Evolutionary conservation across 2,888 invertebrate species (phyloP).

Genomic region (Watsonalla cultraria): DNA sequence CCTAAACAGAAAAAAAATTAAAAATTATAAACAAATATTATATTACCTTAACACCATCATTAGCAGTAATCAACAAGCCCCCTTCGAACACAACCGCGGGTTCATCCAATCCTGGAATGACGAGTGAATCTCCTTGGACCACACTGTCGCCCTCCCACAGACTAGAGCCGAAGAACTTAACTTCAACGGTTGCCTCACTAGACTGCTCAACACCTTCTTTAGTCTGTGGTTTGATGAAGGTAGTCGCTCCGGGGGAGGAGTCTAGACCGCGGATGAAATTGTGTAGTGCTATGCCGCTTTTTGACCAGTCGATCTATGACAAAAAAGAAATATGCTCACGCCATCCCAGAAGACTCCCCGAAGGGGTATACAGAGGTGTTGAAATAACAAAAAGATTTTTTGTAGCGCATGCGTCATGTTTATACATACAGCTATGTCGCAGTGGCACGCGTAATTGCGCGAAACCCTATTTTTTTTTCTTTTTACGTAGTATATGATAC

Average conservation of each 20-base stretch:
- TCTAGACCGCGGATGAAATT: conserved; percentile 96
- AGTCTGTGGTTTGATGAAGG: conserved; percentile 62
- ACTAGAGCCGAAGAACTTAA: conserved; percentile 87
- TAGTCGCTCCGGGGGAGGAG: conserved; percentile 95
- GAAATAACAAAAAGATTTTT: too few species aligned
- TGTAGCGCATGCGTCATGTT: too few species aligned
- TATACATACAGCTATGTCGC: too few species aligned
- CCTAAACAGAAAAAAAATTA: neutral
- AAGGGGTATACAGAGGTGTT: too few species aligned
- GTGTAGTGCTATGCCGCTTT: conserved; percentile 86
- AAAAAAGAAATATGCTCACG: neutral
- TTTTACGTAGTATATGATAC: too few species aligned
- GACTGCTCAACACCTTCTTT: conserved; percentile 56
- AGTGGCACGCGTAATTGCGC: too few species aligned
- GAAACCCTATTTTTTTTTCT: too few species aligned
- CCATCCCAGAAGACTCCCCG: neutral
- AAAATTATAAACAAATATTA: too few species aligned
- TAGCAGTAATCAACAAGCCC: conserved; percentile 90
- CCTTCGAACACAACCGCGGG: conserved; percentile 85
- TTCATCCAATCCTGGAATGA: conserved; percentile 79
- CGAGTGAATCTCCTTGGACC: conserved; percentile 76
- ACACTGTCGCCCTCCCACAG: conserved; percentile 80
- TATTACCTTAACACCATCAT: conserved; percentile 85
- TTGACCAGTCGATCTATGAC: conserved; percentile 83
- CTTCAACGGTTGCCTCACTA: conserved; percentile 45